Conservation (phyloP, 2,113 vertebrate species). For the Ariopsis seemanni region DNA sequence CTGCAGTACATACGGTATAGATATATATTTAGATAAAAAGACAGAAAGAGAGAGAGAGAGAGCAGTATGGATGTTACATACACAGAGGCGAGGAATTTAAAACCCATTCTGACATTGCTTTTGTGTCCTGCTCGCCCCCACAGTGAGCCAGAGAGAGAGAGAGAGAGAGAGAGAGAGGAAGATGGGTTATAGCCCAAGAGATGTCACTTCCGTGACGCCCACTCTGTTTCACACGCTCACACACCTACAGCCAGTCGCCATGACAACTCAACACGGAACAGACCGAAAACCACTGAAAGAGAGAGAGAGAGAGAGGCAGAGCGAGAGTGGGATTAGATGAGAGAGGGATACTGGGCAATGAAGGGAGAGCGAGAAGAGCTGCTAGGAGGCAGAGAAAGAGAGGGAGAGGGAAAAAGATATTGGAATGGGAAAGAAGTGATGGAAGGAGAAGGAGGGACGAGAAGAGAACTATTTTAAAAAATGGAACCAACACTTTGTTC, state of each 20-base stretch:
- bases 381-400: neutral
- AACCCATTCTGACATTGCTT: constrained; percentile 50
- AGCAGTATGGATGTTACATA: constrained; percentile 28
- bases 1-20: neutral
- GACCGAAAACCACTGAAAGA: constrained; percentile 43
- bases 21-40: neutral
- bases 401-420: constrained; percentile 4
- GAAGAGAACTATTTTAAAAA: constrained; percentile 49
- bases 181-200: constrained; percentile 55
- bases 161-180: constrained; percentile 39
- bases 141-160: constrained; percentile 24
- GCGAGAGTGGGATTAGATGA: constrained; percentile 2
- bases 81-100: constrained; percentile 41
- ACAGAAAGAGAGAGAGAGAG: neutral
- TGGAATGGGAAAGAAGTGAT: constrained; percentile 14
- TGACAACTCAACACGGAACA: constrained; percentile 46
- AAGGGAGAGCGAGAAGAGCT: neutral
- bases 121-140: constrained; percentile 53
- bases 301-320: constrained; percentile 25
- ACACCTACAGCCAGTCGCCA: constrained; percentile 51
- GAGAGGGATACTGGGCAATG: constrained; percentile 14
- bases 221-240: constrained; percentile 50
- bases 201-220: constrained; percentile 60
- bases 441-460: constrained; percentile 32
- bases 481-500: constrained; percentile 47